phyloP scores from a whole-genome alignment of 2,113 vertebrate genomes.

The Cephalophus harveyi region DNA sequence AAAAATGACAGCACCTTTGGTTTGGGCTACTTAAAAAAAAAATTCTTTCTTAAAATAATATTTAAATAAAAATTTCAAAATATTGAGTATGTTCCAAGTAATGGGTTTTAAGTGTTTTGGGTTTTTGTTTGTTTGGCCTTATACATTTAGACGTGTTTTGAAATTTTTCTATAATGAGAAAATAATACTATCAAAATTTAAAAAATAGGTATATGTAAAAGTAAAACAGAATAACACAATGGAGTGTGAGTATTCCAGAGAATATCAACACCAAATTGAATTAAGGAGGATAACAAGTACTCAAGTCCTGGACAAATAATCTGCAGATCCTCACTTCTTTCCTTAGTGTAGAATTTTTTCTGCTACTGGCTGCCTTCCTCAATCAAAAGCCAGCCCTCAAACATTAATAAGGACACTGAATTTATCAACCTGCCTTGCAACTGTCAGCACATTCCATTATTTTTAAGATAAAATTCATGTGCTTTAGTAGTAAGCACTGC shows the following conservation, averaged over 20 bases:
- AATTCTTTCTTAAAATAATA: not conserved
- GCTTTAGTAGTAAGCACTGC: not conserved
- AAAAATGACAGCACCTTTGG: not conserved
- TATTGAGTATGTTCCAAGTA: not conserved
- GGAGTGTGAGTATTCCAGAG: not conserved
- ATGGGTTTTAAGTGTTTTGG: not conserved
- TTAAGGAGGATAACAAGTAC: not conserved
- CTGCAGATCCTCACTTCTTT: not conserved
- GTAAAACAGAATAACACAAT: not conserved
- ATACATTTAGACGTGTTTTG: not conserved
- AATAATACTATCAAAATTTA: not conserved
- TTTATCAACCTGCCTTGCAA: not conserved
- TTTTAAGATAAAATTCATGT: not conserved
- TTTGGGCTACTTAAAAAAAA: not conserved
- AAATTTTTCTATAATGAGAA: not conserved
- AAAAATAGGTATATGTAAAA: not conserved
- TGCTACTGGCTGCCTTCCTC: not conserved
- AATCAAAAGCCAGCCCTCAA: not conserved
- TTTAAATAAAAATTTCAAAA: not conserved
- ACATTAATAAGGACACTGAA: not conserved
- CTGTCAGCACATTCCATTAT: not conserved
- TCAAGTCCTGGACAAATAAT: not conserved
- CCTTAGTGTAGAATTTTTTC: not conserved
- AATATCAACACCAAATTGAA: not conserved
- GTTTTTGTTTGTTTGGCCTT: not conserved